Evolutionary conservation across 1,140 invertebrate species (phyloP).

Genomic region (Aphelinus certus): DNA sequence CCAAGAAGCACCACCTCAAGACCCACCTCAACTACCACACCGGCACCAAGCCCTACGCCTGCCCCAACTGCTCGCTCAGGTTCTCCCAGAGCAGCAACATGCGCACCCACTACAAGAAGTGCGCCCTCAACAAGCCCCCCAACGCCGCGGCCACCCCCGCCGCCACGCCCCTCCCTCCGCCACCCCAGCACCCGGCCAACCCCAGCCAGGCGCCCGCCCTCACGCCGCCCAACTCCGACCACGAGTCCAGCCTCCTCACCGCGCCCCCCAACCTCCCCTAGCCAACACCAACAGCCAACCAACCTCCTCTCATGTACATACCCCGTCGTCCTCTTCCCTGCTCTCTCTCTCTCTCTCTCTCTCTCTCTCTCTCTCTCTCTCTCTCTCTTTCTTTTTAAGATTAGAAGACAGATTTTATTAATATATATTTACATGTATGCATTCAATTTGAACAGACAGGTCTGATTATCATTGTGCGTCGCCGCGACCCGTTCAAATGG

Average conservation of each 20-base stretch:
- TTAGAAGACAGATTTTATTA: too few relatives aligned
- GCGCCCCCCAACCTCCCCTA: too few relatives aligned
- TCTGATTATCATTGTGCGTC: too few relatives aligned
- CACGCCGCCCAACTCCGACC: conserved; percentile 56
- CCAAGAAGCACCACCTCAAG: conserved; percentile 85
- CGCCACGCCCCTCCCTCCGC: not conserved
- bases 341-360: too few relatives aligned
- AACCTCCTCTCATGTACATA: too few relatives aligned
- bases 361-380: too few relatives aligned
- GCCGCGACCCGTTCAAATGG: too few relatives aligned
- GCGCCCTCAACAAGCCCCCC: conserved; percentile 54
- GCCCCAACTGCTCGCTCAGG: conserved; percentile 75
- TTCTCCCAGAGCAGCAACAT: conserved; percentile 84
- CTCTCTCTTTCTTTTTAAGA: too few relatives aligned
- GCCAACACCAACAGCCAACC: too few relatives aligned
- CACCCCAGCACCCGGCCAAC: not conserved
- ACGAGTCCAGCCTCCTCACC: conserved; percentile 41
- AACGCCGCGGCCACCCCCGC: not conserved
- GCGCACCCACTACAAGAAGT: conserved; percentile 81
- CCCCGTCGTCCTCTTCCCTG: too few relatives aligned
- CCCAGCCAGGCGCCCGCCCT: conserved; percentile 31
- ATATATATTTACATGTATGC: too few relatives aligned
- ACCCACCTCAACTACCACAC: conserved; percentile 86
- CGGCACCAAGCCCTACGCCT: conserved; percentile 79
- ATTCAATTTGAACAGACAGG: too few relatives aligned